Conservation (phyloP, 2,113 vertebrate species). For the Corynorhinus townsendii region DNA sequence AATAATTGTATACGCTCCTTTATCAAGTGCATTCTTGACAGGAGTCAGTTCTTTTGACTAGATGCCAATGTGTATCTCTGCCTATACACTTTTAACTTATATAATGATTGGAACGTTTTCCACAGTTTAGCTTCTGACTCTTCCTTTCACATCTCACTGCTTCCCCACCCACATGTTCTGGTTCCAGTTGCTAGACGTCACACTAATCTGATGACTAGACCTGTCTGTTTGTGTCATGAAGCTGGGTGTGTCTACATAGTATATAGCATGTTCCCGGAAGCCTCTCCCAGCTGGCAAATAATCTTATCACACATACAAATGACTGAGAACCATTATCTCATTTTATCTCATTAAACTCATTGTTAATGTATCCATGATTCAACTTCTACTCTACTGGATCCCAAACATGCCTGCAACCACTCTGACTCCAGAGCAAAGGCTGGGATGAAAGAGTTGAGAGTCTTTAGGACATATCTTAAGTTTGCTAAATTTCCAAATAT, state of each 20-base stretch:
- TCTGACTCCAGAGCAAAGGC: neutral
- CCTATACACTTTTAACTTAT: neutral
- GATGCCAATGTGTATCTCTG: neutral
- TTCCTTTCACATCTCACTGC: neutral
- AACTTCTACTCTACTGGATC: neutral
- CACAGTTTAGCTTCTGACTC: neutral
- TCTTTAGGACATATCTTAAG: neutral
- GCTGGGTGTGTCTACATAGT: neutral
- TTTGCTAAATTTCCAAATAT: neutral
- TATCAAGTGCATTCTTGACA: neutral
- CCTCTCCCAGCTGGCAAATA: neutral
- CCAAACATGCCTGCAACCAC: neutral
- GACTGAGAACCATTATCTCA: neutral
- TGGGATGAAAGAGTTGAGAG: neutral
- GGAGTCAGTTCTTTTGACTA: neutral
- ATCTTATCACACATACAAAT: neutral
- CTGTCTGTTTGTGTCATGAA: neutral
- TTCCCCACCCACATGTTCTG: neutral
- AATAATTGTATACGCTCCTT: neutral
- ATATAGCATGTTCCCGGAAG: neutral
- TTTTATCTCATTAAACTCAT: neutral
- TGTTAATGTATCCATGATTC: neutral
- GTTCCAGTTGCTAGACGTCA: neutral
- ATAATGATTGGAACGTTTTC: neutral
- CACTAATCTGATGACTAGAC: neutral